phyloP scores from a whole-genome alignment of 2,113 vertebrate genomes.

The Poicephalus meyeri region DNA sequence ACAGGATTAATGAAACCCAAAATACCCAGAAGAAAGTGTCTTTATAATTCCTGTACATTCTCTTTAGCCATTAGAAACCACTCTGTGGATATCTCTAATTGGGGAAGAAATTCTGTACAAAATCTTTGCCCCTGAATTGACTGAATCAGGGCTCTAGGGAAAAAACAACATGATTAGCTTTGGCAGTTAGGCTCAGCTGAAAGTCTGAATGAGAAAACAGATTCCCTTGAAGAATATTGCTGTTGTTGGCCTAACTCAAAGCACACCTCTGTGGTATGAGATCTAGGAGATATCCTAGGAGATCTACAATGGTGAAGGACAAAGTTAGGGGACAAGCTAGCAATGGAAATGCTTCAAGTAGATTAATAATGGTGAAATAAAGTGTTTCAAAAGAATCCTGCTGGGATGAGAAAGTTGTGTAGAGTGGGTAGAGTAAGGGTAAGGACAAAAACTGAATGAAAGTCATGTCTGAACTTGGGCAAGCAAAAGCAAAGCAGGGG shows the following conservation, averaged over 20 bases:
- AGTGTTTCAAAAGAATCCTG: neutral
- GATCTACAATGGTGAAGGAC: neutral
- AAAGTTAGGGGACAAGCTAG: neutral
- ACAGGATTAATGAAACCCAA: conserved; percentile 57
- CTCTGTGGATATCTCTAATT: conserved; percentile 56
- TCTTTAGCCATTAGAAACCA: conserved; percentile 52
- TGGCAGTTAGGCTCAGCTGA: conserved; percentile 45
- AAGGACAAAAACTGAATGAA: neutral
- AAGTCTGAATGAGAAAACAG: conserved; percentile 14
- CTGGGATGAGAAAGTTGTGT: neutral
- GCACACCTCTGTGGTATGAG: neutral
- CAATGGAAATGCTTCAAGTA: neutral
- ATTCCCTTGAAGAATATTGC: neutral
- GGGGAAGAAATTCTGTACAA: conserved; percentile 64
- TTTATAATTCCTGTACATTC: conserved; percentile 62
- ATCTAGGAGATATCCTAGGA: neutral
- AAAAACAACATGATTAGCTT: conserved; percentile 48
- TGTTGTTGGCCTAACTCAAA: neutral
- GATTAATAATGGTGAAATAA: neutral
- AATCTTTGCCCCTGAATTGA: conserved; percentile 67
- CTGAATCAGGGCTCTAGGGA: conserved; percentile 58
- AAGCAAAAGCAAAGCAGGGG: neutral
- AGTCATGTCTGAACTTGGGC: neutral
- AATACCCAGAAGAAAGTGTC: conserved; percentile 53
- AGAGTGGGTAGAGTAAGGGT: neutral